Evolutionary conservation across 2,888 invertebrate species (phyloP), one percentile per base, ranked within the genome.

Genomic region (Drosophila phalerata): DNA sequence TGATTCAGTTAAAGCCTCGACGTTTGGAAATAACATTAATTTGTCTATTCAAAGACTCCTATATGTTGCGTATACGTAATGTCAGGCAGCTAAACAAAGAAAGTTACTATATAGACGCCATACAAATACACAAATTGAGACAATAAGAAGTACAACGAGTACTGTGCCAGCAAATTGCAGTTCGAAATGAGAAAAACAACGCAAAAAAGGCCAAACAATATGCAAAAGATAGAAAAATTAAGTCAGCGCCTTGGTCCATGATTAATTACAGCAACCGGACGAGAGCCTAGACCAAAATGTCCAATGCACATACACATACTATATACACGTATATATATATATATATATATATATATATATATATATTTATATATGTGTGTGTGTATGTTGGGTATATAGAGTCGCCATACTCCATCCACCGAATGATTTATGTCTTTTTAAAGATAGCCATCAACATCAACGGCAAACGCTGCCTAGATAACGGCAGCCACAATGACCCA

Each of bases 371-470:
- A 22, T 17, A 38, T 13, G 25, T 19, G n/a, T 25, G 13, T 37
- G 32, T n/a, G 30, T 43, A 5, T 17, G 10, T 17, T 15, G n/a
- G 22, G 28, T 56, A 43, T 43, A 25, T 34, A 55, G 55, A 22
- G 19, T 37, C 49, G 17, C 43, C 42, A 8, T 10, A 73, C 30
- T 53, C 58, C 53, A 43, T 38, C 65, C 65, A 58, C 52, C 13
- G 57, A 80, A 75, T 84, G 83, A 84, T 84, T 84, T 84, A 84
- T 84, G 83, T 88, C 81, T 73, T 84, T 84, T 84, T 84, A 88
- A 84, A 84, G 83, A 84, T 84, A 88, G 88, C 75, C 88, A 84
- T 84, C 83, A 83, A 88, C 83, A 88, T 88, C 86, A 88, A 84
- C 87, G 87, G 74, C 81, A 83, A 86, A 75, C 74, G 84, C 53